A percentile compares a stretch with the other conserved stretches of the same genome.
Evolutionary conservation across 2,888 invertebrate genomes (phyloP).

Genomic region (Drosophila maculinotata): DNA sequence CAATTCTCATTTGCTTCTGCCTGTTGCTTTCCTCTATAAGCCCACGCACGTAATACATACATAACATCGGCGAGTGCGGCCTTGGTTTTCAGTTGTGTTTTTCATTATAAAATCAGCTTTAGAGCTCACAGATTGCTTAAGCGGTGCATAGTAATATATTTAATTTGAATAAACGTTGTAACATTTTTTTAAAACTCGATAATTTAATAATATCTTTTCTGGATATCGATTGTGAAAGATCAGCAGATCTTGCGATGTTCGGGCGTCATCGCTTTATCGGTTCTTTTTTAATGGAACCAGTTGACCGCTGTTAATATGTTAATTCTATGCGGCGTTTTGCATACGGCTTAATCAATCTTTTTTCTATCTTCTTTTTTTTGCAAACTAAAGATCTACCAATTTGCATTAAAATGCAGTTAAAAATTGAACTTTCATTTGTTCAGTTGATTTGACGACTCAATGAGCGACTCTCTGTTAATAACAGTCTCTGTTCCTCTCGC

Average conservation of each 20-base stretch:
- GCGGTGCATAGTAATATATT: not conserved
- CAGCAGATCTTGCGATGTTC: not conserved
- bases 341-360: not conserved
- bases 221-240: not conserved
- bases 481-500: slow-evolving; percentile 14
- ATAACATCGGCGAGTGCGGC: slow-evolving; percentile 13
- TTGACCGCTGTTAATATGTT: slow-evolving; percentile 7
- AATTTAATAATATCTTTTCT: not conserved
- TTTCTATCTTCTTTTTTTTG: too few species aligned
- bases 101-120: not conserved
- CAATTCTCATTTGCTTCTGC: slow-evolving; percentile 39
- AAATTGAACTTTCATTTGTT: not conserved
- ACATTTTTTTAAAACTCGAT: not conserved
- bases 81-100: slow-evolving; percentile 23
- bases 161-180: too few species aligned
- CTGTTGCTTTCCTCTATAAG: slow-evolving; percentile 38
- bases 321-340: not conserved
- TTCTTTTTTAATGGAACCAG: slow-evolving; percentile 11
- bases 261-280: slow-evolving; percentile 25
- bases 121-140: too few species aligned
- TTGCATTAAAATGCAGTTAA: not conserved
- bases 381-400: not conserved
- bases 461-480: slow-evolving; percentile 13
- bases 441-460: not conserved
- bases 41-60: slow-evolving; percentile 10